phyloP scores from a whole-genome alignment of 2,113 vertebrate species.

The Canis aureus region DNA sequence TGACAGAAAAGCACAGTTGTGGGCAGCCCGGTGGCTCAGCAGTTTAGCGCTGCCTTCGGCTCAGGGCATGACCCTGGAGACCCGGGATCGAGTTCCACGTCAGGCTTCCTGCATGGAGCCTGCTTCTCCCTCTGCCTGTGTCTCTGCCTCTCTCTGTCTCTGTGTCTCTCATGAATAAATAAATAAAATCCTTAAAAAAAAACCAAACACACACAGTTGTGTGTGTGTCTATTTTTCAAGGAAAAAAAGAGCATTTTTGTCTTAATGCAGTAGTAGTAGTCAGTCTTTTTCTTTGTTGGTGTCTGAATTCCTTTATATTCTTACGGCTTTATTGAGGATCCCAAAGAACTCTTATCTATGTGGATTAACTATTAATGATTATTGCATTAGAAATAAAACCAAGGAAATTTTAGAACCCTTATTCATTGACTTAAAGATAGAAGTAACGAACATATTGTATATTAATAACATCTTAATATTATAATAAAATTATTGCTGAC shows the following conservation, averaged over 20 bases:
- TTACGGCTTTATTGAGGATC: background rate
- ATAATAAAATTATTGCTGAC: background rate
- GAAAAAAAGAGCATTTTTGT: background rate
- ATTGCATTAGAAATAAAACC: background rate
- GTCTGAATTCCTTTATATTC: background rate
- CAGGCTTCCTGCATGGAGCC: too few species aligned
- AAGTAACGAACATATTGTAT: background rate
- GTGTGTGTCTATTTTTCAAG: background rate
- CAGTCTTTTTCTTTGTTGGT: background rate
- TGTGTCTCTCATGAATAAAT: too few species aligned
- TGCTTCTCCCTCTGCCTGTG: too few species aligned
- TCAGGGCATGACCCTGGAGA: too few species aligned
- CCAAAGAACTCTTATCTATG: background rate
- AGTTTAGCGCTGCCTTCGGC: too few species aligned
- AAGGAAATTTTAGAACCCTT: background rate
- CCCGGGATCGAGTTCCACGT: too few species aligned
- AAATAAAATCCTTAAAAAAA: too few species aligned
- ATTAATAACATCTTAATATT: conserved; percentile 6
- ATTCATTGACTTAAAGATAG: conserved; percentile 32
- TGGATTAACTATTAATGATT: background rate
- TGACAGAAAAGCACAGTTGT: too few species aligned
- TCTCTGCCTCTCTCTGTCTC: too few species aligned
- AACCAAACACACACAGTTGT: too few species aligned
- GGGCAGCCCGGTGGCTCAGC: too few species aligned
- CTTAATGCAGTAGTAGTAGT: background rate